Base-by-base conservation (phyloP, 2,113 vertebrate genomes). In the Perca flavescens region DNA sequence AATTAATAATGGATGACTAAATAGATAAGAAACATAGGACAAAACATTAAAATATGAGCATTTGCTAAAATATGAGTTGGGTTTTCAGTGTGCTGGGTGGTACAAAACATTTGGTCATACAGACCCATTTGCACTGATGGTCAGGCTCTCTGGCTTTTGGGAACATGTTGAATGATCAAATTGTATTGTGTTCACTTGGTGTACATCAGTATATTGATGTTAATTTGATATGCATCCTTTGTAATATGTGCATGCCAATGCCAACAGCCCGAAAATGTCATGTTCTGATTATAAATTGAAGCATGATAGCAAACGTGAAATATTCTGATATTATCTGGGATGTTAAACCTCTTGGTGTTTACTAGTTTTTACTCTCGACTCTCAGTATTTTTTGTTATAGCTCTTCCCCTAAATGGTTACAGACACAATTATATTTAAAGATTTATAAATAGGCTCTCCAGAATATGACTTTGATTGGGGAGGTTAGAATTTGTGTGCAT, bases 181-280 rank as follows among this genome's bases (percentile, higher is more conserved):
- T 12, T 56, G 1, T 13, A 34, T 7, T 43, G 31, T 64, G 50
- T 74, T 61, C 46, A 66, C 31, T 66, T 79, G 19, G 49, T 67
- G 5, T 66, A 58, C 22, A 75, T 66, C 58, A 40, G 54, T 58
- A 58, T 76, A 75, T 40, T 16, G 14, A 67, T 67, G 28, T 58
- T 52, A 67, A 10, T 63, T 43, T 79, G 22, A 52, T 67, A 53
- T 73, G 49, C 28, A 57, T 46, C 28, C 64, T 47, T 21, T 43
- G 58, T 67, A 63, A 53, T 47, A 67, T 77, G 52, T 34, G 28
- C 63, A 28, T 69, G 49, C 53, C 13, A 62, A 50, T 61, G 34
- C 10, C 53, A 56, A 15, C 47, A 66, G 56, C 52, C 49, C 64
- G 40, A 63, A 69, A 87, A 81, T 49, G 50, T 80, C 56, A 74